Evolutionary conservation across 2,797 vertebrate species (phyloP).

Genomic region (Loriculus beryllinus): DNA sequence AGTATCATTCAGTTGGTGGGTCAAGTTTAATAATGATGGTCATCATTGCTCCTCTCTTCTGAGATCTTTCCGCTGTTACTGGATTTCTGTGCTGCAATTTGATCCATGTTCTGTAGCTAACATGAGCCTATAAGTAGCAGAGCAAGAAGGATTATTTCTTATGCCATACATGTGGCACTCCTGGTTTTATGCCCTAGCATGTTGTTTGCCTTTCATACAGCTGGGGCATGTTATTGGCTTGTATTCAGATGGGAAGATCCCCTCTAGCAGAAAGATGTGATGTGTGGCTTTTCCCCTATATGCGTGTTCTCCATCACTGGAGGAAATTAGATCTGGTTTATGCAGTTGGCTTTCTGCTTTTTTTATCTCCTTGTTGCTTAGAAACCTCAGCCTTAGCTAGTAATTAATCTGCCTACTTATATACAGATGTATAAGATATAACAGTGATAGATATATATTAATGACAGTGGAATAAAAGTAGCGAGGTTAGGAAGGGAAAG

Average conservation of each 20-base stretch:
- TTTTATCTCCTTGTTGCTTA: neutral
- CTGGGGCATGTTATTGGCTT: neutral
- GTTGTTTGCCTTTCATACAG: neutral
- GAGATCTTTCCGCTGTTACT: neutral
- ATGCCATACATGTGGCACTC: fast-evolving
- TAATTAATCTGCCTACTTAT: neutral
- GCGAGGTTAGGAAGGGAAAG: neutral
- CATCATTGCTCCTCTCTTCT: neutral
- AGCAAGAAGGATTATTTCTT: neutral
- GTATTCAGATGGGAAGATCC: neutral
- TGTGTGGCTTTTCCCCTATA: neutral
- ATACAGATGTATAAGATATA: neutral
- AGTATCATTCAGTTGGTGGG: neutral
- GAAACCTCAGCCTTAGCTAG: neutral
- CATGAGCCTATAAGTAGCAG: neutral
- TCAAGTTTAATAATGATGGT: neutral
- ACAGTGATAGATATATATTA: neutral
- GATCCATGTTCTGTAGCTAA: neutral
- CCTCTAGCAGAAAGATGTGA: neutral
- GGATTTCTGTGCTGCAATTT: neutral
- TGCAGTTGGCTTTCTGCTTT: neutral
- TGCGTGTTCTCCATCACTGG: fast-evolving
- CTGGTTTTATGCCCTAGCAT: neutral
- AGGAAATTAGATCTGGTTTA: neutral
- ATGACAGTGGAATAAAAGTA: neutral